phyloP scores from a whole-genome alignment of 2,797 vertebrate genomes.

The Anguilla pacifica region DNA sequence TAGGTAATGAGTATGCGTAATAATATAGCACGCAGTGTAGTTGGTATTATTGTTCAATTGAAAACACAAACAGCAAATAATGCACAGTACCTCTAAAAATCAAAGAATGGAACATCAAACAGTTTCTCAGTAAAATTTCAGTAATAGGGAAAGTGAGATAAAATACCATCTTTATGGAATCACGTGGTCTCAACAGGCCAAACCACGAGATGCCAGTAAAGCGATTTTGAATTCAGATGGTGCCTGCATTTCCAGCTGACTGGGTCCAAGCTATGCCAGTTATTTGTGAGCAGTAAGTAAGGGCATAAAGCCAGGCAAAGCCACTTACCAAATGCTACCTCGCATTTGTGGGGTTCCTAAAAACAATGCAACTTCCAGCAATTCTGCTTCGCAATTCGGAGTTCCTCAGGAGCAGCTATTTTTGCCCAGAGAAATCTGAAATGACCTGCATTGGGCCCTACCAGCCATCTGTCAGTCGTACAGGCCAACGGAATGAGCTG shows the following conservation, averaged over 20 bases:
- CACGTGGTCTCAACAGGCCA: too few relatives aligned
- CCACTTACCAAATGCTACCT: background rate
- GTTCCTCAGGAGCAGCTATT: too few relatives aligned
- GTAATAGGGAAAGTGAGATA: background rate
- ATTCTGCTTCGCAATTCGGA: background rate
- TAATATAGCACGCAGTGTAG: background rate
- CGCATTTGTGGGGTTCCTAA: background rate
- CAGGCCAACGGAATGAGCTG: background rate
- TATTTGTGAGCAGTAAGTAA: background rate
- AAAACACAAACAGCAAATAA: background rate
- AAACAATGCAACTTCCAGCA: background rate
- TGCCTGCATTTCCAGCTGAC: background rate
- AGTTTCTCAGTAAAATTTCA: background rate
- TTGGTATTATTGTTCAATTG: background rate
- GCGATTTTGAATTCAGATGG: background rate
- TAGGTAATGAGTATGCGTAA: background rate
- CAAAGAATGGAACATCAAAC: background rate
- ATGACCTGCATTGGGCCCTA: background rate
- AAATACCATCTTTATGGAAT: too few relatives aligned
- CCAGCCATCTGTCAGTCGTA: constrained; percentile 2
- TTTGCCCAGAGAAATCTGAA: background rate
- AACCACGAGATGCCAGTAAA: background rate
- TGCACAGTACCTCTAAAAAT: background rate
- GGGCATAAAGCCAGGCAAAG: background rate
- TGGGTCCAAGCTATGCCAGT: background rate